phyloP scores from a whole-genome alignment of 2,113 vertebrate species.

The Xiphophorus hellerii region DNA sequence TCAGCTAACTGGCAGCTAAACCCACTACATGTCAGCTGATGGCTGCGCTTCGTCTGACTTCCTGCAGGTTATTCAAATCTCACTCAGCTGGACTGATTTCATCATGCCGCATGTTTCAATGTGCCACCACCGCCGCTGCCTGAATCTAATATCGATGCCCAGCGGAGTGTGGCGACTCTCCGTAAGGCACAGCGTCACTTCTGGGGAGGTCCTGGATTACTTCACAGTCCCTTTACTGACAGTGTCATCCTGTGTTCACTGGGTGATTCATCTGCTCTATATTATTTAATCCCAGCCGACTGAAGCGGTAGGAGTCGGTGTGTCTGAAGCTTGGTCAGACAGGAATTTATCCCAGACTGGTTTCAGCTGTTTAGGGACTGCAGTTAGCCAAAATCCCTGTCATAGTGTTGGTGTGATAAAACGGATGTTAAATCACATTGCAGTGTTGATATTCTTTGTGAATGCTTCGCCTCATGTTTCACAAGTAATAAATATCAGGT shows the following conservation, averaged over 20 bases:
- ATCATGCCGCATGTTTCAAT: constrained; percentile 17
- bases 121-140: neutral
- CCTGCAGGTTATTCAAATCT: constrained; percentile 8
- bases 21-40: neutral
- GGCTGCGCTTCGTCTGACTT: neutral
- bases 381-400: neutral
- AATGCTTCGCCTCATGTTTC: too few species aligned
- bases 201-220: constrained; percentile 35
- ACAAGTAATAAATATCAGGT: neutral
- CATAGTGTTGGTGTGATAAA: neutral
- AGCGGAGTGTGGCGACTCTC: neutral
- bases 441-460: neutral
- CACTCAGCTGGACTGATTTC: constrained; percentile 20
- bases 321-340: constrained; percentile 3
- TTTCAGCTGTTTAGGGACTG: neutral
- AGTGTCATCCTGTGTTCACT: constrained; percentile 33
- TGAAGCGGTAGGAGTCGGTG: constrained; percentile 9
- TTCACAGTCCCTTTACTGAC: constrained; percentile 16
- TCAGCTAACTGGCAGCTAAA: neutral
- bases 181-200: constrained; percentile 4
- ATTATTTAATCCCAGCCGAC: constrained; percentile 22
- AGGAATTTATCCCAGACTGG: neutral
- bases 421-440: neutral
- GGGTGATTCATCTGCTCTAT: constrained; percentile 34
- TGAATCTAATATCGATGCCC: constrained; percentile 17